Evolutionary conservation across 2,888 invertebrate species (phyloP).

Genomic region (Oscheius sp.): DNA sequence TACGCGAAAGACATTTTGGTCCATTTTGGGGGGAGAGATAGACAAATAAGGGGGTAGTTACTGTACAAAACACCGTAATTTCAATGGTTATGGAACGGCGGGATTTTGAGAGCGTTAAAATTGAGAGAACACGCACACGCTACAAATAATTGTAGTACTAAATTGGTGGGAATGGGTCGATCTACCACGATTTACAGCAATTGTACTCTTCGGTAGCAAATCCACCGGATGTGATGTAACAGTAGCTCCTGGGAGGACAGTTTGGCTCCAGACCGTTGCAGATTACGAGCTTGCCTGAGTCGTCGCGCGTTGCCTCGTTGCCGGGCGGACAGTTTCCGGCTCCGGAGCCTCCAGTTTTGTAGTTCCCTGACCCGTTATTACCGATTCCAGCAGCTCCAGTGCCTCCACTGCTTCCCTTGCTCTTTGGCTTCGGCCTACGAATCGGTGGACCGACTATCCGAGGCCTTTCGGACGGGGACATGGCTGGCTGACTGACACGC

Average conservation of each 20-base stretch:
- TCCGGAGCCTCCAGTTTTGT: slow-evolving; percentile 58
- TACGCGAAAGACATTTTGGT: slow-evolving; percentile 16
- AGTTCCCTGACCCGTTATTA: slow-evolving; percentile 44
- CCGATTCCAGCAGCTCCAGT: slow-evolving; percentile 27
- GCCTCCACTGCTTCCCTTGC: slow-evolving; percentile 44
- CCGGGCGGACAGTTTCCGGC: slow-evolving; percentile 70
- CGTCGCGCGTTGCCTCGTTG: slow-evolving; percentile 65
- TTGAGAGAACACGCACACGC: slow-evolving; percentile 16
- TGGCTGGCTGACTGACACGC: background rate
- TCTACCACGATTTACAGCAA: slow-evolving; percentile 70
- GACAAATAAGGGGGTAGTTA: background rate
- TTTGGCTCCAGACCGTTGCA: slow-evolving; percentile 72
- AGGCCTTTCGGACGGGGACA: slow-evolving; percentile 50
- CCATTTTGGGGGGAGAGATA: background rate
- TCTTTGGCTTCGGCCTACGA: slow-evolving; percentile 60
- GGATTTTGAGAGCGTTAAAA: slow-evolving; percentile 19
- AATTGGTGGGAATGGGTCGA: background rate
- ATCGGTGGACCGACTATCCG: slow-evolving; percentile 69
- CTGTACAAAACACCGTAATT: slow-evolving; percentile 51
- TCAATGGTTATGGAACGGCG: slow-evolving; percentile 38
- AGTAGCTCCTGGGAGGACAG: slow-evolving; percentile 72
- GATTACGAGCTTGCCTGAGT: slow-evolving; percentile 57
- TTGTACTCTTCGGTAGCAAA: slow-evolving; percentile 71
- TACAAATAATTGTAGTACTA: slow-evolving; percentile 35
- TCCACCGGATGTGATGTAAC: slow-evolving; percentile 71